Conservation (phyloP, 2,113 vertebrate species). For the Eleginops maclovinus region DNA sequence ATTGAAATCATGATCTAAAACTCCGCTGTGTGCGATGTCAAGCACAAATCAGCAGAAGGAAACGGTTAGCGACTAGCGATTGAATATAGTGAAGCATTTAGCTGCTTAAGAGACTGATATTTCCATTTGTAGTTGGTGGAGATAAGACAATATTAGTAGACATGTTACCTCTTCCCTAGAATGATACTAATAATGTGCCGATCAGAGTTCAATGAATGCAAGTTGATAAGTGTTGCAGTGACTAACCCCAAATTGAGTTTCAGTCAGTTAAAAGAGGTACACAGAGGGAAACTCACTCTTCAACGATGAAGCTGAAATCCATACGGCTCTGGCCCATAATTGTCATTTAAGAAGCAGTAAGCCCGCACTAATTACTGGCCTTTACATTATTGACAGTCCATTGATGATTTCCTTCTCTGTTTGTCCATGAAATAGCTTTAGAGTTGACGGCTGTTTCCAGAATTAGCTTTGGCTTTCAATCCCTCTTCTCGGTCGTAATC, state of each 20-base stretch:
- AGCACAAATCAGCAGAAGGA: too few species aligned
- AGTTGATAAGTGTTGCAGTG: neutral
- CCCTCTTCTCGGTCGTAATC: neutral
- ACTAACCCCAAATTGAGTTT: neutral
- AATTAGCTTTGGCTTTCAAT: conserved; percentile 27
- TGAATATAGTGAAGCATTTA: too few species aligned
- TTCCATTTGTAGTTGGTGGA: neutral
- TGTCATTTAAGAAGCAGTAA: conserved; percentile 57
- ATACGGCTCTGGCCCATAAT: conserved; percentile 35
- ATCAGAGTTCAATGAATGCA: too few species aligned
- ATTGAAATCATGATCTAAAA: too few species aligned
- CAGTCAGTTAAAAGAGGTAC: conserved; percentile 15
- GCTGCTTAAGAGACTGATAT: neutral
- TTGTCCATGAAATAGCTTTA: conserved; percentile 44
- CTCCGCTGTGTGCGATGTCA: too few species aligned
- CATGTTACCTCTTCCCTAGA: too few species aligned
- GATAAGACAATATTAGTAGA: too few species aligned
- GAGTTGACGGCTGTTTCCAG: conserved; percentile 36
- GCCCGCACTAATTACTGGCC: conserved; percentile 66
- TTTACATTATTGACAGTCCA: conserved; percentile 70
- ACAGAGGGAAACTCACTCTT: neutral
- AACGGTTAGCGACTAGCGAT: too few species aligned
- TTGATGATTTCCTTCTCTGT: conserved; percentile 46
- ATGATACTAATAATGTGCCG: too few species aligned
- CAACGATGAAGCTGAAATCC: conserved; percentile 43